Evolutionary conservation across 2,888 invertebrate species (phyloP).

Genomic region (Amphipyra tragopoginis): DNA sequence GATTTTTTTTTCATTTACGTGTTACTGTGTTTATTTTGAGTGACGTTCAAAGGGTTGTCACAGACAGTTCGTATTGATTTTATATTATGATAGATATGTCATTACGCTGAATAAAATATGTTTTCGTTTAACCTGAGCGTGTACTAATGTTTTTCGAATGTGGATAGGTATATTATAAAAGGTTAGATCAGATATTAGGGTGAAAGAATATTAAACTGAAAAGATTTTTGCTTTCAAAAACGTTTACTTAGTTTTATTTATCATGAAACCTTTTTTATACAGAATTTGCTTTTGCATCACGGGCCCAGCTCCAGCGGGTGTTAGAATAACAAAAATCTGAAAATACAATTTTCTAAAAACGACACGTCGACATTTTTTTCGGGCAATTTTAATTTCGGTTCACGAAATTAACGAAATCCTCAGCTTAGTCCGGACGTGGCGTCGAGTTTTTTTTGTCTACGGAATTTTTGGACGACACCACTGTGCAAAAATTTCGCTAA

Average conservation of each 20-base stretch:
- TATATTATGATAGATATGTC: constrained; percentile 43
- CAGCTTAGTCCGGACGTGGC: constrained; percentile 36
- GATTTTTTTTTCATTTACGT: constrained; percentile 46
- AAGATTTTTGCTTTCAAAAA: constrained; percentile 2
- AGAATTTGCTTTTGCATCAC: constrained; percentile 8
- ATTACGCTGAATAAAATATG: constrained; percentile 44
- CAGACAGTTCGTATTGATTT: constrained; percentile 46
- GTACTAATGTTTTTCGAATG: constrained; percentile 14
- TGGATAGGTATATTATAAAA: neutral
- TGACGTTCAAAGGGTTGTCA: constrained; percentile 57
- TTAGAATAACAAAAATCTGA: constrained; percentile 34
- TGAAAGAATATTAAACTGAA: neutral
- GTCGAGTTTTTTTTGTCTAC: constrained; percentile 27
- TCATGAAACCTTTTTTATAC: neutral
- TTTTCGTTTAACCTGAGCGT: constrained; percentile 12
- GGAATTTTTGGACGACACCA: constrained; percentile 19
- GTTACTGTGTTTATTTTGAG: constrained; percentile 45
- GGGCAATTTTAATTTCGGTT: constrained; percentile 54
- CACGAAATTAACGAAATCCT: constrained; percentile 57
- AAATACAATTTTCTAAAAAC: constrained; percentile 49
- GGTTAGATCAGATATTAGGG: neutral
- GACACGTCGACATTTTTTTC: constrained; percentile 46
- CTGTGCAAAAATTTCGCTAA: constrained; percentile 33
- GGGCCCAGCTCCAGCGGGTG: constrained; percentile 3
- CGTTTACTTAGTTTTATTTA: neutral